phyloP scores from a whole-genome alignment of 2,113 vertebrate species.

The Apteryx mantelli region DNA sequence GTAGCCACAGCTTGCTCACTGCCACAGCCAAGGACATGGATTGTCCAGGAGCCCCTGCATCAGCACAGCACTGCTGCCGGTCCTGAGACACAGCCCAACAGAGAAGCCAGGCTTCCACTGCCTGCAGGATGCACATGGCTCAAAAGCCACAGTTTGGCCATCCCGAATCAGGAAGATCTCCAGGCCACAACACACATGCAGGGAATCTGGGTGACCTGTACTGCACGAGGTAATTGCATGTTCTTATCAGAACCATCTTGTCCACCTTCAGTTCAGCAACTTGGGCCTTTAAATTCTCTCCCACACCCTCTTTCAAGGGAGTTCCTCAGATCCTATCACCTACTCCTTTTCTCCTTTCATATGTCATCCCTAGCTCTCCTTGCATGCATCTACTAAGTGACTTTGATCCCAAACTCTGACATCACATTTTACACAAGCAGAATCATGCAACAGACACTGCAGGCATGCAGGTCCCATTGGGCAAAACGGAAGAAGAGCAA shows the following conservation, averaged over 20 bases:
- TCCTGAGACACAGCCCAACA: background rate
- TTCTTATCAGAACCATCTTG: background rate
- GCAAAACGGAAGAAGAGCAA: background rate
- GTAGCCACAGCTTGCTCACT: background rate
- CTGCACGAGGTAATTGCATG: background rate
- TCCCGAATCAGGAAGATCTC: too few relatives aligned
- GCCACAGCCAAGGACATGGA: background rate
- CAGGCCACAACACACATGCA: too few relatives aligned
- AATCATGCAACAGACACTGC: background rate
- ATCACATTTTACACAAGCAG: background rate
- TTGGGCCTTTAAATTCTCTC: background rate
- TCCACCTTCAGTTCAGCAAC: background rate
- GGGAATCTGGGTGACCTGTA: too few relatives aligned
- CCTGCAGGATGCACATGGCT: too few relatives aligned
- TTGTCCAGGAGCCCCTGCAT: background rate
- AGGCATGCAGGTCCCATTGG: background rate
- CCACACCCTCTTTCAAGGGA: background rate
- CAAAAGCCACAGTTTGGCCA: too few relatives aligned
- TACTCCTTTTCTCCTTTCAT: background rate
- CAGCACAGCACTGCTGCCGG: background rate
- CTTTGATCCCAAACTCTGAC: background rate
- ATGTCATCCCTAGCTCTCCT: background rate
- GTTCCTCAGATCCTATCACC: background rate
- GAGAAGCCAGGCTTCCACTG: too few relatives aligned
- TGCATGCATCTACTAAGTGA: background rate